Conservation (phyloP, 2,888 invertebrate genomes). For the Brachypalpus laphriformis region DNA sequence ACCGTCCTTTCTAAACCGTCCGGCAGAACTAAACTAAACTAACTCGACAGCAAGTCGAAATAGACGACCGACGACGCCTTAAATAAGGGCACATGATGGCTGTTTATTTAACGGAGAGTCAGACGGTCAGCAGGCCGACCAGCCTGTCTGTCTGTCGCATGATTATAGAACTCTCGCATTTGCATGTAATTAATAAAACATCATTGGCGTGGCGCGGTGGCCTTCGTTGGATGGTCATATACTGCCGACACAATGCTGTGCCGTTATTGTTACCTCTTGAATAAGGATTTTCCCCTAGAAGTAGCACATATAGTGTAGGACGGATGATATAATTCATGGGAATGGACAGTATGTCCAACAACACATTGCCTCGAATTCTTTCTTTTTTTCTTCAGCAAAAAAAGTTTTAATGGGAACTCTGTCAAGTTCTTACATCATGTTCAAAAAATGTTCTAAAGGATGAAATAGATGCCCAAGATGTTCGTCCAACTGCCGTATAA, state of each 20-base stretch:
- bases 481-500: no score
- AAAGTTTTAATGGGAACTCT: no score
- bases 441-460: no score
- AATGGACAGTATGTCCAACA: not conserved
- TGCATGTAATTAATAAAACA: conserved; percentile 72
- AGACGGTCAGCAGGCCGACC: not conserved
- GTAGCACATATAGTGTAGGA: not conserved
- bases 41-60: conserved; percentile 29
- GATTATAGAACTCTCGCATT: conserved; percentile 56
- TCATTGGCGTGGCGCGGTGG: conserved; percentile 44
- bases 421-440: no score
- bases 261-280: conserved; percentile 1
- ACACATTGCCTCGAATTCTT: no score
- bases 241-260: not conserved
- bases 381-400: no score
- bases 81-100: conserved; percentile 52
- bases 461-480: no score
- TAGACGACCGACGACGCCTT: conserved; percentile 12
- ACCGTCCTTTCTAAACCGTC: conserved; percentile 38
- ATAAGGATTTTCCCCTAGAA: conserved; percentile 8
- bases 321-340: not conserved
- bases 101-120: not conserved
- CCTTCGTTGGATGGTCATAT: conserved; percentile 42
- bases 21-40: not conserved
- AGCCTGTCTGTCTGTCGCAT: conserved; percentile 46